Evolutionary conservation across 53 echinoderm and acorn worm genomes (phyloP), one percentile per base, ranked within the genome.

Genomic region (Zoroaster sp.): DNA sequence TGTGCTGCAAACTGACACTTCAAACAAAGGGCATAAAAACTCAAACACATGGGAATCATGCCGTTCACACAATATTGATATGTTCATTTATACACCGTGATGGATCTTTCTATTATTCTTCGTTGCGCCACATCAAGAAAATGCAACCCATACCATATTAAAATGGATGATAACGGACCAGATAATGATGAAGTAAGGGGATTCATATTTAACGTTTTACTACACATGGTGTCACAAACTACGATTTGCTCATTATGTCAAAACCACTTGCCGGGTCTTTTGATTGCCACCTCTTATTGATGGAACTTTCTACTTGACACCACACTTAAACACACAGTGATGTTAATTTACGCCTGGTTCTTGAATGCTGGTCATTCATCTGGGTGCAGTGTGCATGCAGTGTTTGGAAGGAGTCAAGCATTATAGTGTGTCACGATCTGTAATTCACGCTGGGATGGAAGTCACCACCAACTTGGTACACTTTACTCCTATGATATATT

Each of bases 371-470:
- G 71, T 91, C 25, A 93, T 94, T 77, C 96, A 88, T 79, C 94
- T 99, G 34, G 92, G 94, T 89, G 99, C 99, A 31, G 99, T 99
- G 40, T 99, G 99, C 90, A 95, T 99, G 96, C 90, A 96, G 75
- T 99, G 99, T 85, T 75, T 99, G 40, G 99, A 96, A 80, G 99
- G 99, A 53, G 96, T 93, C 1, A 96, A 99, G 55, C 90, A 88
- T n/a, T n/a, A n/a, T n/a, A n/a, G n/a, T n/a, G n/a, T n/a, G n/a
- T n/a, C n/a, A n/a, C n/a, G n/a, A 96, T 91, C 89, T 99, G 99
- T 88, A 94, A 99, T 75, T 94, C 99, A 8, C 96, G 94, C 40
- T 99, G 99, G 99, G 99, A 99, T 89, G 99, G 99, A 15, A 99
- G 99, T 40, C 99, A 99, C 88, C 94, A 99, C 79, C 99, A 99